A percentile compares a stretch with the other conserved stretches of the same genome.
Evolutionary conservation across 2,113 vertebrate genomes (phyloP).

Genomic region (Caloenas nicobarica): DNA sequence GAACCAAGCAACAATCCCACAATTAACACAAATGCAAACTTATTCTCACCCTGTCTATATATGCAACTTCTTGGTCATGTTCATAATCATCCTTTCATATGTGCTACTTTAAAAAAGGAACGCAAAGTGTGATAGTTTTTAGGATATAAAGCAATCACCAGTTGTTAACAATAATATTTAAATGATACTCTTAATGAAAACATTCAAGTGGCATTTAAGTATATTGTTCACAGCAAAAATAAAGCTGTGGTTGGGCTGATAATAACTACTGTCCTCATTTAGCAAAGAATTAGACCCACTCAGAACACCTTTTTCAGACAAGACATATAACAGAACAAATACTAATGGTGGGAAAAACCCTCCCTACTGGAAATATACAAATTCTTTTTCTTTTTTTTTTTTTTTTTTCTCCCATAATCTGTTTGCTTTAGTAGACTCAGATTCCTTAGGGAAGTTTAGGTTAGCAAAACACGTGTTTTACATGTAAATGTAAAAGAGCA

Average conservation of each 20-base stretch:
- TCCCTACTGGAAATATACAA: not conserved
- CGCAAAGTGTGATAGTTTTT: not conserved
- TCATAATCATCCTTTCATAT: not conserved
- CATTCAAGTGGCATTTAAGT: not conserved
- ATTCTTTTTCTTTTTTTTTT: not conserved
- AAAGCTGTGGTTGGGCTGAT: not conserved
- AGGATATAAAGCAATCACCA: not conserved
- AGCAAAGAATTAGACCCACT: not conserved
- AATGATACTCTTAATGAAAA: not conserved
- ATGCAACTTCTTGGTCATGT: not conserved
- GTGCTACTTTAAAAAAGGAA: not conserved
- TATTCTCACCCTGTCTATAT: not conserved
- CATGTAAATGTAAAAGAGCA: not conserved
- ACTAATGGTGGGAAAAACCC: rapidly evolving
- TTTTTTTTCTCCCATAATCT: not conserved
- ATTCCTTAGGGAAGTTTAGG: not conserved
- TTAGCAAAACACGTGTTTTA: not conserved
- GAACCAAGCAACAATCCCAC: not conserved
- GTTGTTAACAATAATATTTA: not conserved
- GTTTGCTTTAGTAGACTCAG: not conserved
- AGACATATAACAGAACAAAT: not conserved
- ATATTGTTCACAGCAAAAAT: not conserved
- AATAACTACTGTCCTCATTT: not conserved
- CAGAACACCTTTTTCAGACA: not conserved
- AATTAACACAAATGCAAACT: not conserved